phyloP scores from a whole-genome alignment of 2,888 invertebrate genomes.

The Pediacus dermestoides region DNA sequence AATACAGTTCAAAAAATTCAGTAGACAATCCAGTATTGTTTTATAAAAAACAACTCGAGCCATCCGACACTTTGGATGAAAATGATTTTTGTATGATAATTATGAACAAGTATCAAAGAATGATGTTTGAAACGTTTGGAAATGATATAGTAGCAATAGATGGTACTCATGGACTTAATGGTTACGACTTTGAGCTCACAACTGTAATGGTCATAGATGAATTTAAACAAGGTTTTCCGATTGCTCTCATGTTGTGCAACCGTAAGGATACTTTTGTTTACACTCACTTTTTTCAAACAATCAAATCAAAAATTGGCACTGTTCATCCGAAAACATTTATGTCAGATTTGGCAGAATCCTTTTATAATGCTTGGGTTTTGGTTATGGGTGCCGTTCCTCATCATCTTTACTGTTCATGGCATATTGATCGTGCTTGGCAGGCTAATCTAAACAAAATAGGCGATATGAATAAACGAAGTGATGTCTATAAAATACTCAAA shows the following conservation, averaged over 20 bases:
- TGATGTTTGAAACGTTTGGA: constrained; percentile 16
- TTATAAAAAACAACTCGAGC: constrained; percentile 16
- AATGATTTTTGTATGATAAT: constrained; percentile 17
- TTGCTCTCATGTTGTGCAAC: constrained; percentile 20
- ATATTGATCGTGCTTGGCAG: no score
- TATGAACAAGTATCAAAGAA: constrained; percentile 16
- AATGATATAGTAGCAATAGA: constrained; percentile 18
- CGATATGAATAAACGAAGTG: no score
- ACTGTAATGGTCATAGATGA: constrained; percentile 21
- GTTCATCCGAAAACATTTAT: constrained; percentile 13
- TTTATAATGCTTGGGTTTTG: no score
- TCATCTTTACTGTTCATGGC: no score
- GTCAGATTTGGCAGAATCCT: constrained; percentile 13
- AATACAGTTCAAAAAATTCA: background rate
- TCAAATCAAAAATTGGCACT: constrained; percentile 7
- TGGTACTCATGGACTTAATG: constrained; percentile 21
- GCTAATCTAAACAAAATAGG: no score
- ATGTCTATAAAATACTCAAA: no score
- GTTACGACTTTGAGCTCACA: constrained; percentile 20
- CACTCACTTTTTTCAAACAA: constrained; percentile 12
- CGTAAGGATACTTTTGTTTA: constrained; percentile 18
- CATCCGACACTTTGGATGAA: background rate
- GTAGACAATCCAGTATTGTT: constrained; percentile 11
- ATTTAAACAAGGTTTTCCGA: constrained; percentile 19
- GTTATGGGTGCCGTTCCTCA: no score